These are phyloP conservation scores for Ophiodon elongatus DNA, from an alignment of 2,113 vertebrate genomes.

Conservation along the genomic window DNA sequence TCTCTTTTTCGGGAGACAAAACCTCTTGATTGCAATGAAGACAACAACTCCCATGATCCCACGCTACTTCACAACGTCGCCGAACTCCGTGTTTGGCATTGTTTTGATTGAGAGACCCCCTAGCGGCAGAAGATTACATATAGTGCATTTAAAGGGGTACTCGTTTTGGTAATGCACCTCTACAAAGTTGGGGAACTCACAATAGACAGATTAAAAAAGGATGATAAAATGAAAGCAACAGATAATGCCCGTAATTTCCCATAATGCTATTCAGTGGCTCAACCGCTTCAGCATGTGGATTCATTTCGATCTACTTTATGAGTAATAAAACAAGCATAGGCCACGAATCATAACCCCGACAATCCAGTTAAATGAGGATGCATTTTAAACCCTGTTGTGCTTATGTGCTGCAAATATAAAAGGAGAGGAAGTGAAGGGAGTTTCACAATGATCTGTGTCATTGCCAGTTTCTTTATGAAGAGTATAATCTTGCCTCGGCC, in stretches of 20 bases:
- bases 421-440: constrained; percentile 54
- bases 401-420: constrained; percentile 28
- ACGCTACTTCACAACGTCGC: neutral
- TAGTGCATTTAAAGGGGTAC: neutral
- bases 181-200: neutral
- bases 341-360: neutral
- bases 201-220: neutral
- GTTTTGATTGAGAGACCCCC: no score
- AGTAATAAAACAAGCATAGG: neutral
- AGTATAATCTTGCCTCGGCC: constrained; percentile 53
- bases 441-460: constrained; percentile 47
- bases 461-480: constrained; percentile 23
- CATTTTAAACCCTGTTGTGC: constrained; percentile 23
- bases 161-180: neutral
- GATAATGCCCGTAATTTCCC: neutral
- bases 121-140: no score
- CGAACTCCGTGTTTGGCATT: no score
- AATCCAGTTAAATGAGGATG: constrained; percentile 1
- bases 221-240: neutral
- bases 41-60: no score
- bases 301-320: neutral
- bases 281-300: neutral
- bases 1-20: no score
- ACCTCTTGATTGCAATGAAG: no score
- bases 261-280: neutral